Evolutionary conservation across 23 tunicate species (phyloP).

Genomic region (Styela plicata): DNA sequence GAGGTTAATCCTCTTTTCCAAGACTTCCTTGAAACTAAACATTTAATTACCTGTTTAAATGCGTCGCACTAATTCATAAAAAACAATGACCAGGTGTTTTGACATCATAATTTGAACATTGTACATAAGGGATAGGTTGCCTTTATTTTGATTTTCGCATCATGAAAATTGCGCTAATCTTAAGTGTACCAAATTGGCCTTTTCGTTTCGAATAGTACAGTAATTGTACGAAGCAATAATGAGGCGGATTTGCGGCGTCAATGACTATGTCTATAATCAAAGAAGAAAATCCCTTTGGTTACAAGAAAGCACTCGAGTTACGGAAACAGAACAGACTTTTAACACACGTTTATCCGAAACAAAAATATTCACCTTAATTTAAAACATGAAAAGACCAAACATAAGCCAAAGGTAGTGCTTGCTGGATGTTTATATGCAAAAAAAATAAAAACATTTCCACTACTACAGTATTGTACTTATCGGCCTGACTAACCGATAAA

Average conservation of each 20-base stretch:
- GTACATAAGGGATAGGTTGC: not conserved
- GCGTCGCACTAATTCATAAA: not conserved
- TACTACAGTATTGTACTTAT: too few relatives aligned
- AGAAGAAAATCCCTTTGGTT: not conserved
- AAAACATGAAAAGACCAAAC: too few relatives aligned
- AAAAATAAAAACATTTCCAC: too few relatives aligned
- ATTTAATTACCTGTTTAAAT: not conserved
- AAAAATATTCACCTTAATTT: too few relatives aligned
- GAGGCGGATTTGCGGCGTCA: not conserved
- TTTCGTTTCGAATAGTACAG: not conserved
- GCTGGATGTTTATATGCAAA: too few relatives aligned
- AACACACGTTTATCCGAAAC: not conserved
- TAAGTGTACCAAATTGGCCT: not conserved
- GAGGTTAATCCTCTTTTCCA: not conserved
- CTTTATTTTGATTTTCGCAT: not conserved
- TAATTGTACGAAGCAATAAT: not conserved
- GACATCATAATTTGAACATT: not conserved
- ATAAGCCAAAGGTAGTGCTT: too few relatives aligned
- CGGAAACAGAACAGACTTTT: not conserved
- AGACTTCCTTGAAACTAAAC: not conserved
- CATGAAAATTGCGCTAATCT: not conserved
- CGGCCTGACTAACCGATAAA: too few relatives aligned
- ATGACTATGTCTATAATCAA: not conserved
- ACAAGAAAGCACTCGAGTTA: not conserved
- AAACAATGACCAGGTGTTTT: not conserved